Evolutionary conservation across 2,113 vertebrate species (phyloP).

Genomic region (Laticauda colubrina): DNA sequence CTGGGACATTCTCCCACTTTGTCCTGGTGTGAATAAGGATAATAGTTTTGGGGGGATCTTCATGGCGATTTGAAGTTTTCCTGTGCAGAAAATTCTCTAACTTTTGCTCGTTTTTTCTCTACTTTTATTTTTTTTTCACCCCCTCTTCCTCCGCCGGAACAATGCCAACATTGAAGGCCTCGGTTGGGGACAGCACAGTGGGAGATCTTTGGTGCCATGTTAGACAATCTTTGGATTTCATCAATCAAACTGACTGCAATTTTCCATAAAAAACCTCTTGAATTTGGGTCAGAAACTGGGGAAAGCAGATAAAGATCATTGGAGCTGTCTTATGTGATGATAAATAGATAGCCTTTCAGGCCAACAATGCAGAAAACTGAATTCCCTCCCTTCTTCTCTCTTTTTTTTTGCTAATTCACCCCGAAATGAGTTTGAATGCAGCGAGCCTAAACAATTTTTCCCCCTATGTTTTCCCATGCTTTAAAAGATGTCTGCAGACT

Average conservation of each 20-base stretch:
- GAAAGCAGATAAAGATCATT: conserved; percentile 96
- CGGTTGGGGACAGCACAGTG: conserved; percentile 96
- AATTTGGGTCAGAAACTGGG: conserved; percentile 98
- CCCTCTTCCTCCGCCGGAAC: conserved; percentile 73
- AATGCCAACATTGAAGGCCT: conserved; percentile 98
- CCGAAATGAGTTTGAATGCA: conserved; percentile 77
- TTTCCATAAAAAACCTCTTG: conserved; percentile 98
- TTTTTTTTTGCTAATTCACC: conserved; percentile 70
- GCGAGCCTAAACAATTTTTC: conserved; percentile 77
- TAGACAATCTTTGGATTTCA: conserved; percentile 99
- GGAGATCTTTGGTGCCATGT: conserved; percentile 97
- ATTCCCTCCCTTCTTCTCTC: conserved; percentile 47
- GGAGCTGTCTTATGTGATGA: conserved; percentile 98
- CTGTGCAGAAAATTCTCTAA: conserved; percentile 91
- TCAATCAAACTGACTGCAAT: conserved; percentile 99
- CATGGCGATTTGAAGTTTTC: conserved; percentile 82
- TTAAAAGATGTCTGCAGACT: conserved; percentile 67
- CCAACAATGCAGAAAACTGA: conserved; percentile 83
- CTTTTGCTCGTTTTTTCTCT: conserved; percentile 90
- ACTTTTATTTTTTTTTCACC: conserved; percentile 80
- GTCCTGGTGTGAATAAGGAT: conserved; percentile 83
- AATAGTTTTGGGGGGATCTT: conserved; percentile 75
- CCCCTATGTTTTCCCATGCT: conserved; percentile 76
- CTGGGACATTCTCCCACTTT: conserved; percentile 88
- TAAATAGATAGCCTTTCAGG: conserved; percentile 99